These are phyloP conservation scores for Nezara viridula DNA, from an alignment of 2,888 invertebrate species.

Conservation along the genomic window DNA sequence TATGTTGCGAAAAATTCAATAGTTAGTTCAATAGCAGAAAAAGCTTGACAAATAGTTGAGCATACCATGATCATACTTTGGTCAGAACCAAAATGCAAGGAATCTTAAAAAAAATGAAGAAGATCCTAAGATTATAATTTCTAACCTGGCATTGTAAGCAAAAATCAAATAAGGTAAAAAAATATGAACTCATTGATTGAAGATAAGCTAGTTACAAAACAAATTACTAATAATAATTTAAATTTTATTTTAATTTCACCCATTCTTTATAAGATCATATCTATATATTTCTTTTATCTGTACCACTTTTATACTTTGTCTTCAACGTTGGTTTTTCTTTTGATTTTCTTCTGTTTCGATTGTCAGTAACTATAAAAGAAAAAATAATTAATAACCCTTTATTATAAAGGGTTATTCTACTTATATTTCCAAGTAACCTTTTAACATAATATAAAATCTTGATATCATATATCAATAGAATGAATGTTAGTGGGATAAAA, in stretches of 20 bases:
- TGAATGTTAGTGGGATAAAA: background rate
- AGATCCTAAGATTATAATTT: background rate
- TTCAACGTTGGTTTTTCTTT: background rate
- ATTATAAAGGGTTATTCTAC: background rate
- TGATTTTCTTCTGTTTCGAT: conserved; percentile 5
- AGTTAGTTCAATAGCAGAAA: too few species aligned
- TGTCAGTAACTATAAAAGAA: background rate
- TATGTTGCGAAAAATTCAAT: too few species aligned
- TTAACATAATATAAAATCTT: background rate
- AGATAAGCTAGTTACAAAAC: background rate
- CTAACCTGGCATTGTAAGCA: background rate
- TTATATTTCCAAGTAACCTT: background rate
- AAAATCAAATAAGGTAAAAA: background rate
- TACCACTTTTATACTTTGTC: background rate
- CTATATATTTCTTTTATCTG: background rate
- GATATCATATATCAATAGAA: background rate
- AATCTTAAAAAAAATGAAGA: background rate
- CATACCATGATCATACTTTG: background rate
- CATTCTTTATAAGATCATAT: background rate
- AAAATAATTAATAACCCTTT: conserved; percentile 1
- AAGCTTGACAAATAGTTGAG: background rate
- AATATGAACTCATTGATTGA: background rate
- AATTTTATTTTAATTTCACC: background rate
- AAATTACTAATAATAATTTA: background rate
- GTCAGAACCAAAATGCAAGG: too few species aligned